Evolutionary conservation across 2,797 vertebrate species (phyloP).

Genomic region (Tokudaia tokunoshimensis): DNA sequence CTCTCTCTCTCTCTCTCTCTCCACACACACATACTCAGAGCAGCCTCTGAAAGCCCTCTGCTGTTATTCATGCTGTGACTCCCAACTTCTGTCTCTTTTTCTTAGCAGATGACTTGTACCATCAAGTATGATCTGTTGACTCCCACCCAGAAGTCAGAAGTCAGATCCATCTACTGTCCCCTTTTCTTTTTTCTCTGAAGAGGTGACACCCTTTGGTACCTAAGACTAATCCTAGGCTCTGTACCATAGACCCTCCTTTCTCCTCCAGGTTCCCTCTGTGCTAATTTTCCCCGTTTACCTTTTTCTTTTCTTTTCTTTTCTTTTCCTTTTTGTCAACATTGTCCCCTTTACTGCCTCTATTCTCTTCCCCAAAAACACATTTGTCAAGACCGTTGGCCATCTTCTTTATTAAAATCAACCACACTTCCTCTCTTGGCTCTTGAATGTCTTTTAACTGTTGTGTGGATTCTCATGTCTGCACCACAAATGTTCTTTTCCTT

Average conservation of each 20-base stretch:
- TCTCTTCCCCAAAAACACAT: not conserved
- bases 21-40: not conserved
- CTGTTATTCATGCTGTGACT: not conserved
- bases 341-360: not conserved
- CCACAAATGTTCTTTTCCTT: not conserved
- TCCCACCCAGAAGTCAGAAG: not conserved
- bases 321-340: not conserved
- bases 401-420: slow-evolving; percentile 7
- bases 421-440: not conserved
- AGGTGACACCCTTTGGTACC: not conserved
- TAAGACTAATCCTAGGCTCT: not conserved
- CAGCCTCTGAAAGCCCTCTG: not conserved
- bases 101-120: not conserved
- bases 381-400: not conserved
- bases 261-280: not conserved
- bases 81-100: not conserved
- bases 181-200: not conserved
- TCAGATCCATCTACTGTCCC: not conserved
- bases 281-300: not conserved
- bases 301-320: not conserved
- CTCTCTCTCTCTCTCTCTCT: too few species aligned
- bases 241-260: not conserved
- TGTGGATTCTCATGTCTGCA: not conserved
- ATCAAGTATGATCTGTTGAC: not conserved
- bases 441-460: not conserved